Conservation (phyloP, 1,140 invertebrate species). For the Brachionus manjavacas region DNA sequence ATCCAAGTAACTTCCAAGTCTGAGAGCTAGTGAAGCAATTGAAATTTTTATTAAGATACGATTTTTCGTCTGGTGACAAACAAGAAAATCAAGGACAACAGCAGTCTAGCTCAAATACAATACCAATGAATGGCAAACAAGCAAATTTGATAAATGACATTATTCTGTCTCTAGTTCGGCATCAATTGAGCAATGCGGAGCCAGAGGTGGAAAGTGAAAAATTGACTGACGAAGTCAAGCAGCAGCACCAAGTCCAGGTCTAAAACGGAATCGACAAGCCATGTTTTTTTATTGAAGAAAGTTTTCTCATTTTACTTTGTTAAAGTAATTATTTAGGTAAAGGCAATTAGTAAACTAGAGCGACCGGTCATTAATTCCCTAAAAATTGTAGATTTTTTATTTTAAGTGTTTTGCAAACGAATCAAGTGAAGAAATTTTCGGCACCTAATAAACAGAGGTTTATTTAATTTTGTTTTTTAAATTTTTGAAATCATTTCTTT, state of each 20-base stretch:
- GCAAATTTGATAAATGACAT: neutral
- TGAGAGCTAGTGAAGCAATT: neutral
- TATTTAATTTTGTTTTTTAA: neutral
- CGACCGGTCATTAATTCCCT: neutral
- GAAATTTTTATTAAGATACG: neutral
- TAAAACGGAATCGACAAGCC: neutral
- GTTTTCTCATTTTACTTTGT: neutral
- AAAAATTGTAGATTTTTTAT: neutral
- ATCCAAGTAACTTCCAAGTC: slow-evolving; percentile 11
- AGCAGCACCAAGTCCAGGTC: neutral
- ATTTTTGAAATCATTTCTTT: neutral
- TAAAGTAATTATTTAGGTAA: neutral
- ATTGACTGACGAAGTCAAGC: neutral
- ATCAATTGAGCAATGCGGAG: neutral
- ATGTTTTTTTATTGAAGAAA: neutral
- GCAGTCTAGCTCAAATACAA: neutral
- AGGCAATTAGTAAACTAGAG: neutral
- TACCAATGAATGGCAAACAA: neutral
- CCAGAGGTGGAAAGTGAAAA: neutral
- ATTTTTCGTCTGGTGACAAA: neutral
- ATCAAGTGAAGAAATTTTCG: neutral
- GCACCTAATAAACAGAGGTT: neutral
- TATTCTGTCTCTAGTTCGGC: neutral
- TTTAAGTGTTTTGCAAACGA: neutral
- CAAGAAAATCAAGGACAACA: slow-evolving; percentile 1